Percentiles rank a stretch among this genome's conserved stretches.
These are phyloP conservation scores for Thymelicus sylvestris DNA, from an alignment of 2,888 invertebrate species.

Conservation along the genomic window DNA sequence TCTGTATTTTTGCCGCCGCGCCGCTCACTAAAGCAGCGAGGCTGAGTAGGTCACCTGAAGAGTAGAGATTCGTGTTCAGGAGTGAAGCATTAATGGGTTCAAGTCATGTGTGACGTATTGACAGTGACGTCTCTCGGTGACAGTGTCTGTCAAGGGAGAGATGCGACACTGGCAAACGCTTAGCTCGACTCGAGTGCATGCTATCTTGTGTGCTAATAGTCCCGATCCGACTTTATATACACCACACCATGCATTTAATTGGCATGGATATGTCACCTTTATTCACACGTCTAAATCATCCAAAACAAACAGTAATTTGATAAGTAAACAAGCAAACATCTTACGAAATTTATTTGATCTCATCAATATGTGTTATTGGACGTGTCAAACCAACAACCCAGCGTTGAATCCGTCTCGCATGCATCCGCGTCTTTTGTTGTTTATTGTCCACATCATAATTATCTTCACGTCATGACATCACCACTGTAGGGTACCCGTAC, in stretches of 20 bases:
- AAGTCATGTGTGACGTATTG: no score
- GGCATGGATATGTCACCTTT: background rate
- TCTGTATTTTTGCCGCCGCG: no score
- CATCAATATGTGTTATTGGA: constrained; percentile 7
- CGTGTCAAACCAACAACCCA: constrained; percentile 16
- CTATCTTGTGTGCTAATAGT: no score
- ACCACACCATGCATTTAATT: background rate
- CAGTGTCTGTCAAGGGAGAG: no score
- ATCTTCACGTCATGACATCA: constrained; percentile 2
- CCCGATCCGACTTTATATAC: no score
- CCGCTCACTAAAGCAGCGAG: no score
- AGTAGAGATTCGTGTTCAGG: no score
- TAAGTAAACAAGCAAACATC: constrained; percentile 4
- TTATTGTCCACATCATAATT: background rate
- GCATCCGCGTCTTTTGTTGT: constrained; percentile 21
- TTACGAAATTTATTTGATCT: constrained; percentile 3
- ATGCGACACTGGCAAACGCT: no score
- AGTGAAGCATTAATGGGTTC: no score
- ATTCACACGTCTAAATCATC: background rate
- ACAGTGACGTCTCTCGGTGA: no score
- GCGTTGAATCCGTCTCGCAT: background rate
- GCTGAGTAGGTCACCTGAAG: no score
- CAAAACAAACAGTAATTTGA: background rate
- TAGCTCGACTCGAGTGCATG: no score
- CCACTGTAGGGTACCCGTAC: background rate